Evolutionary conservation across 2,888 invertebrate species (phyloP).

Genomic region (Leucophenga maculata): DNA sequence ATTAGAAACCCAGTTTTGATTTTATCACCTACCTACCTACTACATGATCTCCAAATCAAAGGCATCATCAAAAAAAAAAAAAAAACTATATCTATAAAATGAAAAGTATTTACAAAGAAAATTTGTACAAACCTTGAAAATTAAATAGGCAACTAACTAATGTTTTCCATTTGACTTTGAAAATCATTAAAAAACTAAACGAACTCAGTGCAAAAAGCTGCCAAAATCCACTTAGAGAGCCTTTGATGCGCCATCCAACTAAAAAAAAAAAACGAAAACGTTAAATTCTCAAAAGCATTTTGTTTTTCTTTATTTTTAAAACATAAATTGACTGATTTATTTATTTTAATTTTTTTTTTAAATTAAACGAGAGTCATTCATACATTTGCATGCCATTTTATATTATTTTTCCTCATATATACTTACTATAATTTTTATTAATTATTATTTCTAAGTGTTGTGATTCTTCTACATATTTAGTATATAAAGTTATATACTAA

Average conservation of each 20-base stretch:
- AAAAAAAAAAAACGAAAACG: neutral
- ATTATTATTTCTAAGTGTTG: conserved; percentile 22
- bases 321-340: neutral
- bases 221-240: neutral
- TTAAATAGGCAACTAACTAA: neutral
- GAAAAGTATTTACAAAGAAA: neutral
- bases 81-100: no score
- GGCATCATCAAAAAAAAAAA: neutral
- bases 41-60: neutral
- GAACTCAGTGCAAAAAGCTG: neutral
- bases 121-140: conserved; percentile 6
- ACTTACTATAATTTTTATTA: neutral
- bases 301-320: no score
- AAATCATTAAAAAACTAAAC: no score
- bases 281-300: neutral
- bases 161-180: no score
- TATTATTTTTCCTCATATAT: neutral
- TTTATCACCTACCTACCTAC: no score
- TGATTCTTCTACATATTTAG: conserved; percentile 13
- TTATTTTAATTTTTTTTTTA: neutral
- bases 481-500: conserved; percentile 11
- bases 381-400: neutral
- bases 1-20: no score
- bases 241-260: conserved; percentile 1
- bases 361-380: neutral